Base-by-base conservation (phyloP, 1,140 invertebrate species). In the Sycobia sp. region DNA sequence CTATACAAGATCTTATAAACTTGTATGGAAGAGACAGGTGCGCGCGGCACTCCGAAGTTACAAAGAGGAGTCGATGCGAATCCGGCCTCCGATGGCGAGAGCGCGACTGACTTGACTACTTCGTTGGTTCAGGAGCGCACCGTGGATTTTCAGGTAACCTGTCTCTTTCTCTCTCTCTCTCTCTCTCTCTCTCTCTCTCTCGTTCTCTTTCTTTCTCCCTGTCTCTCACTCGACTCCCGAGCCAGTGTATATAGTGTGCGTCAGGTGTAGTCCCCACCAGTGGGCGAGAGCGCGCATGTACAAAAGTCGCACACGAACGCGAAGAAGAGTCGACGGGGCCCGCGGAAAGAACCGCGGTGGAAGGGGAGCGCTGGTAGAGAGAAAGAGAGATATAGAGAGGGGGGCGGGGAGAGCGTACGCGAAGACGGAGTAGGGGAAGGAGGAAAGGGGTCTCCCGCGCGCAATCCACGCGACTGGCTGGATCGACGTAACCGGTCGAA, bases 381-480 rank as follows among this genome's bases (percentile, higher is more conserved):
- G n/a, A n/a, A n/a, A n/a, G n/a, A n/a, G n/a, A n/a, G n/a, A n/a
- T n/a, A n/a, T n/a, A n/a, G n/a, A n/a, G n/a, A n/a, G n/a, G n/a
- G n/a, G n/a, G n/a, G 16, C n/a, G 36, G 54, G 22, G 50, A 60
- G 50, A 49, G 29, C 16, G 41, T 5, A 43, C 25, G 61, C n/a
- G n/a, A n/a, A n/a, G n/a, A n/a, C n/a, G n/a, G n/a, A n/a, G n/a
- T n/a, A n/a, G n/a, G n/a, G n/a, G n/a, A n/a, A 50, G 67, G 63
- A 53, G 25, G 38, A 54, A 53, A 62, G 29, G 32, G 64, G 65
- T 67, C 65, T 62, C 62, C 62, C 51, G 55, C 65, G 61, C n/a
- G n/a, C n/a, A n/a, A 50, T 69, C 71, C 69, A 73, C 71, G 65
- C 69, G 69, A 69, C 69, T 59, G 61, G 59, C 55, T 46, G 65